Evolutionary conservation across 92 coral and sea anemone species (phyloP), one percentile per base, ranked within the genome.

Genomic region (Heteractis magnifica): DNA sequence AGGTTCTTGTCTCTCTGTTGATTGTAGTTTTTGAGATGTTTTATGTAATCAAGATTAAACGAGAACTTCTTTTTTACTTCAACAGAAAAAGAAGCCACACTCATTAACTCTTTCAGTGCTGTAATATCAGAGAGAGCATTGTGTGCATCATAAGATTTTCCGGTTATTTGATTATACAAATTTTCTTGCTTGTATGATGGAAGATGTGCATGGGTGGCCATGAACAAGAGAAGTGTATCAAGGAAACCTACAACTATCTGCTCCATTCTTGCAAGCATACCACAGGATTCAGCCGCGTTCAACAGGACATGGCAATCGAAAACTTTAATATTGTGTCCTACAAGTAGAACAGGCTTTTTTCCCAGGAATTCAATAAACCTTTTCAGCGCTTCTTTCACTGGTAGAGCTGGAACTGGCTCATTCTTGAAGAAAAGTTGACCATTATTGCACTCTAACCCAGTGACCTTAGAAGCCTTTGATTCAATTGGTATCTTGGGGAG

Each of bases 161-260:
- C 70, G 26, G n/a, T 20, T 3, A 58, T 0, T 6, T 56, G 49
- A 20, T 41, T 56, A n/a, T 56, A 23, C 16, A 78, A 6, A 8
- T 8, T 23, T 21, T 56, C 81, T 26, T 56, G 81, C 16, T 78
- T 78, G 71, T 78, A 58, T n/a, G 70, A 58, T 6, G 55, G 51
- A 9, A 78, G 51, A 23, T 20, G 71, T 6, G 16, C 0, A 23
- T 78, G 52, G 4, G 52, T 53, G 5, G 41, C 6, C 19, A 44
- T 56, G 71, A 78, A 78, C 14, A 78, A 71, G n/a, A 50, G 52
- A 19, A 78, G 81, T 4, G 81, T 78, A n/a, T 78, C 72, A 19
- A 58, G 51, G 50, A 15, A 78, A 19, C 81, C 81, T 6, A 51
- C n/a, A 4, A 78, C 72, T 55, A 18, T 20, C 6, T 26, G 7